Percentiles rank a stretch among this genome's conserved stretches.
phyloP scores from a whole-genome alignment of 1,140 invertebrate genomes.

The Diabrotica undecimpunctata region DNA sequence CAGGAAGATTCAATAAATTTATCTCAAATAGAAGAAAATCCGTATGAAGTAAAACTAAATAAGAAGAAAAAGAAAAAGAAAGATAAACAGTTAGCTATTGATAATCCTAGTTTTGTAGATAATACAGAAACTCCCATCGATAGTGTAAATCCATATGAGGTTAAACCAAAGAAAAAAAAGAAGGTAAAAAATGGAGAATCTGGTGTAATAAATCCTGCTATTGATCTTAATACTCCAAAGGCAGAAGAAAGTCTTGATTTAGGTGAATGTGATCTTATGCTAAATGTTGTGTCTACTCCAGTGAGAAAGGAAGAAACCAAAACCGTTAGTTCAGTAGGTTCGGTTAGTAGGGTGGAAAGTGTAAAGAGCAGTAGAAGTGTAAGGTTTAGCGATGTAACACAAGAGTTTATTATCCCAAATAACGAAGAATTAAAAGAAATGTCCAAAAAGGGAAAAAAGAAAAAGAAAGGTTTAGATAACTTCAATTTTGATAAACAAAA shows the following conservation, averaged over 20 bases:
- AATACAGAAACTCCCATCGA: no score
- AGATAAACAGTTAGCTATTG: constrained; percentile 15
- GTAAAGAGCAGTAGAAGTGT: constrained; percentile 35
- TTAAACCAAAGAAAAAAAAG: constrained; percentile 28
- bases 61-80: constrained; percentile 28
- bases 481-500: constrained; percentile 31
- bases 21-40: constrained; percentile 13
- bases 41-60: constrained; percentile 7
- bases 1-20: constrained; percentile 8
- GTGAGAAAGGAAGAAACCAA: constrained; percentile 9
- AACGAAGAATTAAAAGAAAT: constrained; percentile 34
- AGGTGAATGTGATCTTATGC: constrained; percentile 34
- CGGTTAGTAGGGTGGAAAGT: constrained; percentile 12
- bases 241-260: background rate
- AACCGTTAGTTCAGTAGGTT: constrained; percentile 9
- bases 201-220: constrained; percentile 32
- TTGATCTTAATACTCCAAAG: constrained; percentile 24
- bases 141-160: background rate
- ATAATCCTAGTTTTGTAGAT: constrained; percentile 24
- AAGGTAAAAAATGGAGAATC: constrained; percentile 58
- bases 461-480: constrained; percentile 28
- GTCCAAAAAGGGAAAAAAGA: constrained; percentile 30
- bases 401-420: constrained; percentile 35
- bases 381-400: constrained; percentile 36
- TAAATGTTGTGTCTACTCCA: constrained; percentile 35